Evolutionary conservation across 1,140 invertebrate species (phyloP).

Genomic region (Conus betulinus): DNA sequence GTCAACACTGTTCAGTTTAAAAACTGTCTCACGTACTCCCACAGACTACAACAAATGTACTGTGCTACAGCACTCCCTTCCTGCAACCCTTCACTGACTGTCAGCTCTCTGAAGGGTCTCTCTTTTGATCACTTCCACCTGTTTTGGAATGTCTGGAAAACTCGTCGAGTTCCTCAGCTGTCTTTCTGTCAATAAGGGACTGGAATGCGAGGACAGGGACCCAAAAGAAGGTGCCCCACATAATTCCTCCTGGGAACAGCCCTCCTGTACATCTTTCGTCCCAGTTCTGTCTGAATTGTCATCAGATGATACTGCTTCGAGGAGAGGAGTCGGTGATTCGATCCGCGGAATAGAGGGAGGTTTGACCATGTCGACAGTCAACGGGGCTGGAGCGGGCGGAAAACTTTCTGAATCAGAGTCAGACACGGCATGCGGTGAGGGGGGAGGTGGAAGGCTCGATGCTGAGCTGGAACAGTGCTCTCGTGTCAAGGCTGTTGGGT

Average conservation of each 20-base stretch:
- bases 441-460: background rate
- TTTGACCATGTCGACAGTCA: background rate
- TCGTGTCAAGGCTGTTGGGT: too few species aligned
- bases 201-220: background rate
- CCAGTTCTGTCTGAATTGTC: background rate
- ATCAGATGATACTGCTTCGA: background rate
- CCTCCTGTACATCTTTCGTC: background rate
- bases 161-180: slow-evolving; percentile 6
- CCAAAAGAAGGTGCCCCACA: background rate
- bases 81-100: background rate
- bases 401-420: background rate
- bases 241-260: background rate
- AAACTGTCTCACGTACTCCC: too few species aligned
- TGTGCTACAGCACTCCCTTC: background rate
- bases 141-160: background rate
- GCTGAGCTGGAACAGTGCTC: background rate
- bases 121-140: background rate
- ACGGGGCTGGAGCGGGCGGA: background rate
- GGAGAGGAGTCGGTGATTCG: background rate
- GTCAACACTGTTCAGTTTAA: too few species aligned
- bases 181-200: background rate
- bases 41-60: too few species aligned
- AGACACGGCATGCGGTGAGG: background rate
- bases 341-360: background rate
- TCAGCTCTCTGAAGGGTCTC: background rate